Base-by-base conservation (phyloP, 2,888 invertebrate species). In the Gasteruption jaculator region DNA sequence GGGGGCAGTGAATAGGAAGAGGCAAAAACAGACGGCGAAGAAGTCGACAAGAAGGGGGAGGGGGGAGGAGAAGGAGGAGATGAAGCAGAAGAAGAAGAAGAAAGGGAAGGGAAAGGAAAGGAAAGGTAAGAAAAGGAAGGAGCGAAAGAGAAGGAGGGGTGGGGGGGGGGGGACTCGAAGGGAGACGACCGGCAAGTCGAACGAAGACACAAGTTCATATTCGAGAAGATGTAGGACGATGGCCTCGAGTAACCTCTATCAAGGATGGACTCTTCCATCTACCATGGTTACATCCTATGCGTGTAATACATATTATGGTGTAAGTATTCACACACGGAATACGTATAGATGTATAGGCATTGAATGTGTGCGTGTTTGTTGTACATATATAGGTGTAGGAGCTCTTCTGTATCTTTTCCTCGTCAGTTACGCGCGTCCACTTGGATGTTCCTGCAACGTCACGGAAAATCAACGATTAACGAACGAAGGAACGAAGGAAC, bases 191-290 rank as follows among this genome's bases (percentile, higher is more conserved):
- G 52, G 47, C 54, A 52, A 53, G 49, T 53, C 56, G 56, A 60
- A 65, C 56, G 60, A 61, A 61, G 64, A 64, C 57, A 48, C 61
- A 62, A 61, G 65, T 65, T 65, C 62, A 62, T 61, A 61, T 63
- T 56, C 53, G 61, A 55, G 60, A 55, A 64, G 65, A 69, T 68
- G 65, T 69, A 60, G 70, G 65, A 70, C 69, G 68, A 67, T 65
- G 67, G 49, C 63, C 70, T 45, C 53, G 44, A 67, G 66, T 70
- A 68, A 70, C 69, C 70, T 69, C 65, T 65, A 69, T 68, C 66
- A 67, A 65, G 67, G 65, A 66, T 68, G 67, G 60, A 64, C 62
- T n/a, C n/a, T 63, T 54, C 53, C 57, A 63, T 57, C 58, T 48
- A 53, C 48, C 56, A 49, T 34, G 45, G 21, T 34, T n/a, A n/a